Conservation (phyloP, 2,113 vertebrate species). For the Pterophyllum scalare region DNA sequence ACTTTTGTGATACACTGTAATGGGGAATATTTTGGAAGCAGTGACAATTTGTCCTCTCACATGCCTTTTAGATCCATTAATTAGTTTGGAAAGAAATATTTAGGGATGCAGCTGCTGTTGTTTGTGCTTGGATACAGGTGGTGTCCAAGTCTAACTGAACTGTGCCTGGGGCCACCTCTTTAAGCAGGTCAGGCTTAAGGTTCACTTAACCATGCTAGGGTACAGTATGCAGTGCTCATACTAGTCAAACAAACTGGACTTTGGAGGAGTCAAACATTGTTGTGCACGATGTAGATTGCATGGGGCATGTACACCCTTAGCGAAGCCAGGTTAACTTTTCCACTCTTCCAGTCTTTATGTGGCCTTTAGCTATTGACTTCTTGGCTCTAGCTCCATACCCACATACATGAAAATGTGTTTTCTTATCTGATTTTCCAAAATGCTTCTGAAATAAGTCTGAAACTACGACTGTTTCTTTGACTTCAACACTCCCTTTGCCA, state of each 20-base stretch:
- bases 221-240: not conserved
- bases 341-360: not conserved
- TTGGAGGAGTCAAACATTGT: not conserved
- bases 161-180: not conserved
- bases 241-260: not conserved
- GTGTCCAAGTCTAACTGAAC: not conserved
- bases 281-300: not conserved
- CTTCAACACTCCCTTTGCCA: not conserved
- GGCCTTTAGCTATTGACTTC: not conserved
- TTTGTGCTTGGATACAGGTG: not conserved
- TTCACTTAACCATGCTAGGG: not conserved
- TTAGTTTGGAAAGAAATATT: not conserved
- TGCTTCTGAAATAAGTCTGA: not conserved
- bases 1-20: too few relatives aligned
- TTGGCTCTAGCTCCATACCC: not conserved
- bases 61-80: not conserved
- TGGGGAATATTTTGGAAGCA: not conserved
- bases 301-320: too few relatives aligned
- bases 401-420: not conserved
- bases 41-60: not conserved
- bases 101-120: not conserved
- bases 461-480: not conserved
- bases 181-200: not conserved
- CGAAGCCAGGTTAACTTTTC: not conserved
- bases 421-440: slow-evolving; percentile 4